phyloP scores from a whole-genome alignment of 64 coral and sea anemone species.

The Pocillopora verrucosa region DNA sequence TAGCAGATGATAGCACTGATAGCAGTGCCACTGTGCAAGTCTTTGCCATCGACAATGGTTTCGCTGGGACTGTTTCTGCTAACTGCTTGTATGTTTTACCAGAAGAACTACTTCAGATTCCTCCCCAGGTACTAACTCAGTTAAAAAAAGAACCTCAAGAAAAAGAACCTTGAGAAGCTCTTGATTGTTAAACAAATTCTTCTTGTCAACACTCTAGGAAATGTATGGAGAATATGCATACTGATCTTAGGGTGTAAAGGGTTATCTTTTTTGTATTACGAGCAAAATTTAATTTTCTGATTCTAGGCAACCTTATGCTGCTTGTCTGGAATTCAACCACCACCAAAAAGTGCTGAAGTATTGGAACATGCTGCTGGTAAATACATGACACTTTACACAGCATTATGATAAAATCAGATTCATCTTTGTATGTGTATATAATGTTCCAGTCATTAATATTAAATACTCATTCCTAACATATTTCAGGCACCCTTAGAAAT shows the following conservation, averaged over 20 bases:
- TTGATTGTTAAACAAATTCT: no score
- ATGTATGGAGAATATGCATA: no score
- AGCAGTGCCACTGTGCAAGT: conserved; percentile 47
- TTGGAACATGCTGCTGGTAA: conserved; percentile 84
- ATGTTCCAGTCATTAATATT: neutral
- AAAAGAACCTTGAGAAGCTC: no score
- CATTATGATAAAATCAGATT: no score
- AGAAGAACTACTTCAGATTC: conserved; percentile 32
- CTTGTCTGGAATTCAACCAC: conserved; percentile 74
- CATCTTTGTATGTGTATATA: no score
- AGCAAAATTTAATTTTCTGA: neutral
- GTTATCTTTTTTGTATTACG: no score
- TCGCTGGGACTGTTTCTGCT: conserved; percentile 40
- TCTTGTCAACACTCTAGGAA: no score
- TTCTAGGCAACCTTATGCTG: conserved; percentile 73
- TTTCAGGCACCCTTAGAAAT: conserved; percentile 84
- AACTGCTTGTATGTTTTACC: conserved; percentile 38
- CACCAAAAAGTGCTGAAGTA: conserved; percentile 50
- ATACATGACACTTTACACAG: neutral
- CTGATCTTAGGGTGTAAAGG: no score
- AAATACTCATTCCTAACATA: neutral
- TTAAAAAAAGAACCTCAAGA: neutral
- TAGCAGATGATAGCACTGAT: neutral
- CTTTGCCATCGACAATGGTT: conserved; percentile 91
- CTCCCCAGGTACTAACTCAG: conserved; percentile 63